phyloP scores from a whole-genome alignment of 2,888 invertebrate species.

The Leptarthrus brevirostris region DNA sequence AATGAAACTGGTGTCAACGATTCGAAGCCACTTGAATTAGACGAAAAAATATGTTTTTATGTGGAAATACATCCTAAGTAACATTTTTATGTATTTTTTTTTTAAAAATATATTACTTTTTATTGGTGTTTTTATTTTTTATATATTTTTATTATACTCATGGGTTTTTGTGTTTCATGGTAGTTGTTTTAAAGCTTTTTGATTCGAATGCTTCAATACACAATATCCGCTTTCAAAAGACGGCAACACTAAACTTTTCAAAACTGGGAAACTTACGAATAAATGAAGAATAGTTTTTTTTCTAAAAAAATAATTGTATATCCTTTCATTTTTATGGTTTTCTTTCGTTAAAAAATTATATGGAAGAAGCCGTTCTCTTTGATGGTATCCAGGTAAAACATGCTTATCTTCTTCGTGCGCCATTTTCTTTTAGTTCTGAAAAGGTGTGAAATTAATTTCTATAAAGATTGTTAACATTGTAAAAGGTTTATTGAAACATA shows the following conservation, averaged over 20 bases:
- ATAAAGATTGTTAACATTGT: background rate
- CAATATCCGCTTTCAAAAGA: background rate
- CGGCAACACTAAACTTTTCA: background rate
- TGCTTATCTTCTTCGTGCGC: background rate
- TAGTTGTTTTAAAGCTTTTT: background rate
- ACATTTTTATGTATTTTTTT: background rate
- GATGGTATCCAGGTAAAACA: background rate
- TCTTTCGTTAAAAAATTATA: background rate
- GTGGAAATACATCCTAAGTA: too few relatives aligned
- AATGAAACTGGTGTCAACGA: background rate
- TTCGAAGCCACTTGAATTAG: background rate
- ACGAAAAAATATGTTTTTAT: background rate
- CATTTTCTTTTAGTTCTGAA: background rate
- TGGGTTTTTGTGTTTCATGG: background rate
- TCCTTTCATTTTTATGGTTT: background rate
- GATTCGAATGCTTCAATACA: background rate
- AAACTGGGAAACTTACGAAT: background rate
- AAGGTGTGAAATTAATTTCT: background rate
- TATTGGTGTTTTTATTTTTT: background rate
- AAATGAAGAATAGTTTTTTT: background rate
- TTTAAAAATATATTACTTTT: background rate
- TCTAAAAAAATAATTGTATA: background rate
- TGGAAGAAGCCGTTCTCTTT: slow-evolving; percentile 1
- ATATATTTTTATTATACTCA: background rate
- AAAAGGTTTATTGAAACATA: background rate